These are phyloP conservation scores for Achatina immaculata DNA, from an alignment of 1,140 invertebrate genomes.

Conservation along the genomic window DNA sequence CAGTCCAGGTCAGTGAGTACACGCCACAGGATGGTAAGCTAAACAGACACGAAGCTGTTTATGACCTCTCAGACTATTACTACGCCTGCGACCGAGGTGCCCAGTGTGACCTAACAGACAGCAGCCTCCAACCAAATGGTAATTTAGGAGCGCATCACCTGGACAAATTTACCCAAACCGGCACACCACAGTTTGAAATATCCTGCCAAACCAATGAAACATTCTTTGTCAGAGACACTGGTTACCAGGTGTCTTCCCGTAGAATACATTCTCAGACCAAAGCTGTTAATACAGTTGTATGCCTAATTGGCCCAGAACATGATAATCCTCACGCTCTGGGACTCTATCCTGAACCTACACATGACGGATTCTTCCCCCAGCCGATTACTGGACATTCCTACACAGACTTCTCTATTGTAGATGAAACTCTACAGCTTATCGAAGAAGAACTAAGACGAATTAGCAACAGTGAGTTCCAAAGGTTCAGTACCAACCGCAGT, in stretches of 20 bases:
- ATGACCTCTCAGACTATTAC: not conserved
- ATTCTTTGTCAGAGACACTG: not conserved
- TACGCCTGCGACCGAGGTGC: not conserved
- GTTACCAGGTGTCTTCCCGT: not conserved
- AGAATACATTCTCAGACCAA: not conserved
- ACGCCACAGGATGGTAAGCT: too few relatives aligned
- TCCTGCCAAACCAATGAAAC: slow-evolving; percentile 20
- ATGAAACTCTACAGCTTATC: slow-evolving; percentile 20
- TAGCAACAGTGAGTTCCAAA: not conserved
- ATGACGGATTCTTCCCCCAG: too few relatives aligned
- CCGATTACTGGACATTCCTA: not conserved
- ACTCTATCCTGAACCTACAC: too few relatives aligned
- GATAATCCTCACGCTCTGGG: too few relatives aligned
- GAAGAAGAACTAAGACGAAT: slow-evolving; percentile 3
- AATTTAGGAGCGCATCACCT: not conserved
- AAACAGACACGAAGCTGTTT: too few relatives aligned
- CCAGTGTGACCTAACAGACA: not conserved
- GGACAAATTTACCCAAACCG: slow-evolving; percentile 27
- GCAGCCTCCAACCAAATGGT: not conserved
- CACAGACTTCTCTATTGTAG: not conserved
- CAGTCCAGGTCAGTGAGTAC: not conserved
- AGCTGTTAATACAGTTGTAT: slow-evolving; percentile 21
- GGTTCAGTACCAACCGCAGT: not conserved
- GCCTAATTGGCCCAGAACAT: not conserved
- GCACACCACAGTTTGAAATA: slow-evolving; percentile 21